These are phyloP conservation scores for Papilio polytes DNA, from an alignment of 1,140 invertebrate genomes.

Conservation along the genomic window DNA sequence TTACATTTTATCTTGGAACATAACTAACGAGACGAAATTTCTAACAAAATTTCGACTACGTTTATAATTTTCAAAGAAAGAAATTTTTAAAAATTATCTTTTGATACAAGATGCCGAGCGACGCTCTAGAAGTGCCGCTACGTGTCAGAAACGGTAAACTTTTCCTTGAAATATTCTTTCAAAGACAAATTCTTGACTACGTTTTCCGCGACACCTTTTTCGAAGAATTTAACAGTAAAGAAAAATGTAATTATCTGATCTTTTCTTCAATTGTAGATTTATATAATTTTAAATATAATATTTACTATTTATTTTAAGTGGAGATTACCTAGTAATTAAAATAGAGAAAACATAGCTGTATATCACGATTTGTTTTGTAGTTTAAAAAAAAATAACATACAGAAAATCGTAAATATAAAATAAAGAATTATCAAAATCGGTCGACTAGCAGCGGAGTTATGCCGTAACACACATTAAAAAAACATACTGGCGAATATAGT, in stretches of 20 bases:
- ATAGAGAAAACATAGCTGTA: too few relatives aligned
- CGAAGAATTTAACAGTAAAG: neutral
- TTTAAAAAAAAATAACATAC: too few relatives aligned
- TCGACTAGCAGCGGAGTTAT: too few relatives aligned
- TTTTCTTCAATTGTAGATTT: neutral
- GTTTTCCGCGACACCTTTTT: constrained; percentile 5
- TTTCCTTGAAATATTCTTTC: neutral
- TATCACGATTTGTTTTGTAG: too few relatives aligned
- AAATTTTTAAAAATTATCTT: neutral
- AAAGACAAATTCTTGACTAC: neutral
- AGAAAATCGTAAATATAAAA: too few relatives aligned
- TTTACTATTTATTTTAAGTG: too few relatives aligned
- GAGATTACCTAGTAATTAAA: too few relatives aligned
- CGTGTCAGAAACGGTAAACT: neutral
- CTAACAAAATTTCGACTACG: neutral
- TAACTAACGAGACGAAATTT: neutral
- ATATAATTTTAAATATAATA: neutral
- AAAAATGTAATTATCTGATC: neutral
- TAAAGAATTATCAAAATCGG: too few relatives aligned
- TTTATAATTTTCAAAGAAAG: neutral
- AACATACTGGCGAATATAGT: too few relatives aligned
- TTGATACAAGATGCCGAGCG: neutral
- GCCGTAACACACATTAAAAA: too few relatives aligned
- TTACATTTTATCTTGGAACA: neutral
- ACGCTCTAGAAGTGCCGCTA: neutral